These are phyloP conservation scores for Lobophora halterata DNA, from an alignment of 2,888 invertebrate species.

Conservation along the genomic window DNA sequence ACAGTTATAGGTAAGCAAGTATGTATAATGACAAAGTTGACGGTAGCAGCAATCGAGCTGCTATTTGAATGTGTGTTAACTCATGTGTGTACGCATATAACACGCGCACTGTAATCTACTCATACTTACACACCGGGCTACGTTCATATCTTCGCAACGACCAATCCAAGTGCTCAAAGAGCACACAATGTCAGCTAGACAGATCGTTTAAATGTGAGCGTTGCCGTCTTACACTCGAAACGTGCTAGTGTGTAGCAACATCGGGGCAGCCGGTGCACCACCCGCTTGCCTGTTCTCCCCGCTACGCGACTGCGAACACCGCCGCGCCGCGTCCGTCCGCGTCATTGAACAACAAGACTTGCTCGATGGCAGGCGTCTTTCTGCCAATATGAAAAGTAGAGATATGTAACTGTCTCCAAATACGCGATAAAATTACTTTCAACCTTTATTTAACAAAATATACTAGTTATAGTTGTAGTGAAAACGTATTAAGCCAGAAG, in stretches of 20 bases:
- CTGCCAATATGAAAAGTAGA: slow-evolving; percentile 79
- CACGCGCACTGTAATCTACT: slow-evolving; percentile 56
- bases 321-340: slow-evolving; percentile 67
- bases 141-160: slow-evolving; percentile 56
- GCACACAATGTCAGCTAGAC: slow-evolving; percentile 74
- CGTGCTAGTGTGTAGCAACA: slow-evolving; percentile 66
- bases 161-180: slow-evolving; percentile 54
- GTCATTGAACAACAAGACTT: slow-evolving; percentile 80
- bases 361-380: slow-evolving; percentile 77
- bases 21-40: slow-evolving; percentile 63
- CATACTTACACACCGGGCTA: slow-evolving; percentile 49
- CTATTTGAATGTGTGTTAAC: slow-evolving; percentile 58
- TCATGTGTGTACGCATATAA: slow-evolving; percentile 43
- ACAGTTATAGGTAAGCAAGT: slow-evolving; percentile 69
- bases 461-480: slow-evolving; percentile 79
- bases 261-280: slow-evolving; percentile 78
- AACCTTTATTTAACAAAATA: slow-evolving; percentile 70
- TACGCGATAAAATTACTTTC: slow-evolving; percentile 77
- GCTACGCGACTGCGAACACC: slow-evolving; percentile 76
- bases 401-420: slow-evolving; percentile 70
- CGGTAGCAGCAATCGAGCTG: slow-evolving; percentile 73
- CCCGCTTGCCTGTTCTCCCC: slow-evolving; percentile 69
- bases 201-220: slow-evolving; percentile 60
- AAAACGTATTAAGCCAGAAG: slow-evolving; percentile 62
- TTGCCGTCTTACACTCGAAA: slow-evolving; percentile 50